phyloP scores from a whole-genome alignment of 2,888 invertebrate species.

The Ectobius pallidus region DNA sequence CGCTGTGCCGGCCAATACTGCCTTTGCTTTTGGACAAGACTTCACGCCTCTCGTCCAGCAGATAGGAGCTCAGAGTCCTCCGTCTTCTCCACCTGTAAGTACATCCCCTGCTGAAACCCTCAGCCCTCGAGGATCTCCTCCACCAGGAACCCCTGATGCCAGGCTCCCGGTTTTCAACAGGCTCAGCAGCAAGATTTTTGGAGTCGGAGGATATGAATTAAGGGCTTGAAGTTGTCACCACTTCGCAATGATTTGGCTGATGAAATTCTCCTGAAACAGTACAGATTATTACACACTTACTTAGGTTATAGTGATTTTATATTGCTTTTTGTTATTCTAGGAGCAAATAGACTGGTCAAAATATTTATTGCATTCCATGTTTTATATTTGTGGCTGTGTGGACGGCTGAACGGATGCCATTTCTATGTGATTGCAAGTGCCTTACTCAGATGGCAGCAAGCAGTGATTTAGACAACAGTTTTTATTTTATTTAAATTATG shows the following conservation, averaged over 20 bases:
- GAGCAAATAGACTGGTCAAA: constrained; percentile 33
- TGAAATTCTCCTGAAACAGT: neutral
- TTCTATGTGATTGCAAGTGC: constrained; percentile 3
- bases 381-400: constrained; percentile 27
- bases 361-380: constrained; percentile 32
- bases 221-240: constrained; percentile 20
- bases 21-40: constrained; percentile 51
- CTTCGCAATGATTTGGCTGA: neutral
- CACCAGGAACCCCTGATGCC: constrained; percentile 34
- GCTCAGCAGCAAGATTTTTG: constrained; percentile 59
- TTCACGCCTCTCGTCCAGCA: constrained; percentile 37
- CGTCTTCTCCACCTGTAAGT: constrained; percentile 44
- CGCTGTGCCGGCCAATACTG: constrained; percentile 48
- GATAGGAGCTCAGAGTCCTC: constrained; percentile 23
- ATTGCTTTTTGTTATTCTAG: constrained; percentile 32
- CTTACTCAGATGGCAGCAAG: constrained; percentile 22
- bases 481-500: neutral
- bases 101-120: constrained; percentile 49
- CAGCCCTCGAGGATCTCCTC: constrained; percentile 44
- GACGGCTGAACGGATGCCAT: constrained; percentile 9
- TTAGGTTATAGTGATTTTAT: constrained; percentile 37
- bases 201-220: constrained; percentile 21
- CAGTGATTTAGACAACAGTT: neutral
- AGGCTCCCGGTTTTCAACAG: constrained; percentile 83
- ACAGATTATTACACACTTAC: constrained; percentile 6